Percentiles rank a stretch among this genome's conserved stretches.
Evolutionary conservation across 2,113 vertebrate genomes (phyloP).

Genomic region (Macaca nemestrina): DNA sequence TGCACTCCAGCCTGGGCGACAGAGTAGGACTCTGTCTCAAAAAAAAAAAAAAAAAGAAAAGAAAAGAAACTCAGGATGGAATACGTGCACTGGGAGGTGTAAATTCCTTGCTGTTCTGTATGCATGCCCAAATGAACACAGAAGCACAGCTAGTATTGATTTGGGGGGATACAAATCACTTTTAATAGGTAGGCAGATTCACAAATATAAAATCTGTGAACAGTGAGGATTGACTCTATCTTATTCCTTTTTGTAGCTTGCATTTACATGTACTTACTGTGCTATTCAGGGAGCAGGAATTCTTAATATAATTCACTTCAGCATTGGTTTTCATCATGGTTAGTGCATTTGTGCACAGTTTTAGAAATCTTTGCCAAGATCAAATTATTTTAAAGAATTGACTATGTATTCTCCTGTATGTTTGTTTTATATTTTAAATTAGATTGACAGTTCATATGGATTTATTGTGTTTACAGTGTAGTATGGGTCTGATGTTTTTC

Average conservation of each 20-base stretch:
- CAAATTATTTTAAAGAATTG: not conserved
- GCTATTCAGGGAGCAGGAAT: not conserved
- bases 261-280: not conserved
- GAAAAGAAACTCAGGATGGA: no score
- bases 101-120: not conserved
- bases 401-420: not conserved
- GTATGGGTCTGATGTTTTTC: not conserved
- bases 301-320: no score
- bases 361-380: not conserved
- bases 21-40: no score
- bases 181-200: not conserved
- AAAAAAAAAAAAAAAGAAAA: no score
- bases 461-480: not conserved
- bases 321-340: not conserved
- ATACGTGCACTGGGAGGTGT: not conserved
- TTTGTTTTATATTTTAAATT: not conserved
- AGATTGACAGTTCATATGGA: not conserved
- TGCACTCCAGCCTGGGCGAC: no score
- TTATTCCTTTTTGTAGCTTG: not conserved
- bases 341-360: not conserved
- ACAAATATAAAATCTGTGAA: not conserved
- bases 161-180: not conserved
- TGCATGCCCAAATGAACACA: not conserved
- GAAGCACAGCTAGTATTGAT: not conserved
- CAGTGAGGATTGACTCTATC: no score